Evolutionary conservation across 1,140 invertebrate species (phyloP), one percentile per base, ranked within the genome.

Genomic region (Drosophila persimilis): DNA sequence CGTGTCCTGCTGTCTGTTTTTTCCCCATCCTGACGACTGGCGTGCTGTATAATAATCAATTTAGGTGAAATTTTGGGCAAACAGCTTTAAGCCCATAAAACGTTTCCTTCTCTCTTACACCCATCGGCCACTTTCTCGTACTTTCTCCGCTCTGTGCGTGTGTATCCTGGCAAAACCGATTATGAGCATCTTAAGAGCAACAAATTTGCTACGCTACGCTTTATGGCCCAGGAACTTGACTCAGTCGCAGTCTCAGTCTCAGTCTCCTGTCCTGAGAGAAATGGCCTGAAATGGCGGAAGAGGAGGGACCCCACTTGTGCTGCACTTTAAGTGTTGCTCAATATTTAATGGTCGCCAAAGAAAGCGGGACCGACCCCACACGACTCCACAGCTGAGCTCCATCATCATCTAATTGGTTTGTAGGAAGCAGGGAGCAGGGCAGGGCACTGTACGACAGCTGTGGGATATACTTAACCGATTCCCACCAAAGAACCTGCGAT

Each of bases 81-180:
- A 83, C 63, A 76, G 83, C 78, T 86, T 86, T 78, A 88, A 88
- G 78, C 71, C 74, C 45, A 75, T 81, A 81, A 86, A 81, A 77
- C 57, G 76, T 78, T 74, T 75, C 55, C 58, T 63, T 39, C 35
- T 39, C 35, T 35, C 35, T 35, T 9, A 0, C 35, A 11, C 9
- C 7, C 29, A 24, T 31, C 48, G 55, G 51, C 43, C 65, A 31
- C 26, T 22, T 17, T 39, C 35, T 1, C 35, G 31, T 9, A 35
- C 31, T 35, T 9, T 35, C 31, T 35, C 31, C 31, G 3, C 31
- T 11, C 46, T 24, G 51, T 15, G 17, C 31, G 8, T 22, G 3
- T 46, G 54, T 48, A 69, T 67, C 63, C 60, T 73, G 52, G 53
- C 62, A 70, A 79, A 84, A 84, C 62, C 75, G 80, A 84, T 84